A percentile compares a stretch with the other conserved stretches of the same genome.
phyloP scores from a whole-genome alignment of 1,140 invertebrate species.

The Bombus superbus region DNA sequence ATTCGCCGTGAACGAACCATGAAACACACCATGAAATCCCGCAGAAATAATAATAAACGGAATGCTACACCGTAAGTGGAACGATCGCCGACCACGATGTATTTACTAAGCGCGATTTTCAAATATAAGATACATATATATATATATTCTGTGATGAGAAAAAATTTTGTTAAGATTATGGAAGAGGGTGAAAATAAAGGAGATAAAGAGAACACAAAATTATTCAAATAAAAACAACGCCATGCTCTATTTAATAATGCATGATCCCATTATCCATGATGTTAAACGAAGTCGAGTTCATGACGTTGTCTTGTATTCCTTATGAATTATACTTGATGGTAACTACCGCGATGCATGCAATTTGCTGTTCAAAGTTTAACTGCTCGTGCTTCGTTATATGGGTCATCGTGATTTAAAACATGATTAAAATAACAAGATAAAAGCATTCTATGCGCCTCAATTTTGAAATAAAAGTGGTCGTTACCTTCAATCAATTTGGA shows the following conservation, averaged over 20 bases:
- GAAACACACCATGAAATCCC: background rate
- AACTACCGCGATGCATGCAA: slow-evolving; percentile 1
- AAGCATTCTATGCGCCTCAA: background rate
- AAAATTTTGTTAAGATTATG: background rate
- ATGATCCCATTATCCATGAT: background rate
- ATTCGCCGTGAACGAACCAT: background rate
- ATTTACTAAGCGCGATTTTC: background rate
- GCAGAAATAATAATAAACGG: background rate
- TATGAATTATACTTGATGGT: slow-evolving; percentile 6
- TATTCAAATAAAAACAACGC: background rate
- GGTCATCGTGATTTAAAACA: slow-evolving; percentile 18
- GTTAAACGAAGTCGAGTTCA: background rate
- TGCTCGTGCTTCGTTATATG: background rate
- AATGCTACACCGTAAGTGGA: background rate
- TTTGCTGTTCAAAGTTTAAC: slow-evolving; percentile 23
- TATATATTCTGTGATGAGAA: background rate
- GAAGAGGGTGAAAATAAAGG: background rate
- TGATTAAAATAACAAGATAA: slow-evolving; percentile 10
- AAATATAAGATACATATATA: background rate
- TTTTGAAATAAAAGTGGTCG: slow-evolving; percentile 18
- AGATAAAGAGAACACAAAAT: background rate
- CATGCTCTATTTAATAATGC: background rate
- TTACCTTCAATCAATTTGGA: slow-evolving; percentile 38
- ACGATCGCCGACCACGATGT: background rate
- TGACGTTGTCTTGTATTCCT: background rate